Evolutionary conservation across 2,797 vertebrate genomes (phyloP).

Genomic region (Onychomys arenicola): DNA sequence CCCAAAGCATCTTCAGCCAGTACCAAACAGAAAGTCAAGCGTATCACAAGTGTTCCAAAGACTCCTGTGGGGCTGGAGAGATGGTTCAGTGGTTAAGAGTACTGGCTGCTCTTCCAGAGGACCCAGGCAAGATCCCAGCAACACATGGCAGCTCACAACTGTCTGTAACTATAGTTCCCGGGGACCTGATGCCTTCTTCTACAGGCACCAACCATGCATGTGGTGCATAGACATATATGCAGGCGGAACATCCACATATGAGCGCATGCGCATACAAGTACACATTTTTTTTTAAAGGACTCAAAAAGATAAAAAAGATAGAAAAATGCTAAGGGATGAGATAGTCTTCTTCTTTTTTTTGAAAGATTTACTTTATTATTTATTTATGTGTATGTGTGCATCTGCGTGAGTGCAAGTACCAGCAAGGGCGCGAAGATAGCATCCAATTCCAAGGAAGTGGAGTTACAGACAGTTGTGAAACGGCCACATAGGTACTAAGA

Average conservation of each 20-base stretch:
- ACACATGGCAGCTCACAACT: not conserved
- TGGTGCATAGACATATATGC: not conserved
- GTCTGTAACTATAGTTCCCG: not conserved
- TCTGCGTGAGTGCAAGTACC: not conserved
- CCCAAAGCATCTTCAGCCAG: not conserved
- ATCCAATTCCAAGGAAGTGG: not conserved
- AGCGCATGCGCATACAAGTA: no score
- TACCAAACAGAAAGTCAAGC: slow-evolving; percentile 35
- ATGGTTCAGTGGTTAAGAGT: not conserved
- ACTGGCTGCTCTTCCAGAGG: not conserved
- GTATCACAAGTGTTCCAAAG: not conserved
- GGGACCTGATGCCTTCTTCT: not conserved
- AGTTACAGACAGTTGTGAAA: not conserved
- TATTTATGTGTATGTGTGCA: not conserved
- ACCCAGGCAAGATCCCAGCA: not conserved
- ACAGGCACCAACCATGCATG: not conserved
- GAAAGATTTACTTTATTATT: not conserved
- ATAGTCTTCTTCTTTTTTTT: not conserved
- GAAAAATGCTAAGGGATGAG: not conserved
- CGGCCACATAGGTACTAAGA: not conserved
- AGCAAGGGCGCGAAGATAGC: not conserved
- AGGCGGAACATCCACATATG: not conserved
- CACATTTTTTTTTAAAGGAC: no score
- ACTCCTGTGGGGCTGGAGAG: not conserved
- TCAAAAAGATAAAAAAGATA: not conserved